Conservation (phyloP, 2,888 invertebrate species). For the Drosophila ustulata region DNA sequence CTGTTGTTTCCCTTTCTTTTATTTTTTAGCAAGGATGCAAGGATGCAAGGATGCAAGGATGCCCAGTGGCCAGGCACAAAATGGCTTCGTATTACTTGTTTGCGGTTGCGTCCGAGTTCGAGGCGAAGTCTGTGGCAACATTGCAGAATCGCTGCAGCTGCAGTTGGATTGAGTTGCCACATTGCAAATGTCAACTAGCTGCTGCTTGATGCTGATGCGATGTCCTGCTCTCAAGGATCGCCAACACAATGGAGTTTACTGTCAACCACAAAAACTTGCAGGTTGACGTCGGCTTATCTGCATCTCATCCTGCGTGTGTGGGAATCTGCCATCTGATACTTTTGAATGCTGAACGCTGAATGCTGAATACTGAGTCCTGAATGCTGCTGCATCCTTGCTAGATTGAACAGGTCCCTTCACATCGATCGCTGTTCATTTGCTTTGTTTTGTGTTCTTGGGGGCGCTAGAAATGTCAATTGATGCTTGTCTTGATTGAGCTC, state of each 20-base stretch:
- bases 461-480: slow-evolving; percentile 66
- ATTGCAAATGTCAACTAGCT: slow-evolving; percentile 64
- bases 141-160: slow-evolving; percentile 33
- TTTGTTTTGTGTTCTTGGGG: slow-evolving; percentile 20
- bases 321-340: slow-evolving; percentile 66
- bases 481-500: slow-evolving; percentile 68
- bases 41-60: slow-evolving; percentile 8
- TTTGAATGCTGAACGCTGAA: slow-evolving; percentile 20
- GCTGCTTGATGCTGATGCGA: not conserved
- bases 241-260: slow-evolving; percentile 45
- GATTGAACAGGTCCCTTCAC: slow-evolving; percentile 51
- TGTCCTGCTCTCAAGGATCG: not conserved
- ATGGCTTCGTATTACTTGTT: slow-evolving; percentile 62
- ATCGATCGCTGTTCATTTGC: slow-evolving; percentile 42
- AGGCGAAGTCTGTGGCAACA: slow-evolving; percentile 41
- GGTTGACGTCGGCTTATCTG: slow-evolving; percentile 65
- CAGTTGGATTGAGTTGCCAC: slow-evolving; percentile 67
- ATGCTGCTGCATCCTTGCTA: slow-evolving; percentile 19
- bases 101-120: slow-evolving; percentile 37
- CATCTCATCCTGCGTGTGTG: slow-evolving; percentile 56
- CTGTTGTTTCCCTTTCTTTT: slow-evolving; percentile 4
- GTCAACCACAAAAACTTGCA: slow-evolving; percentile 61
- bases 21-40: slow-evolving; percentile 38
- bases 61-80: slow-evolving; percentile 50
- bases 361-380: not conserved